These are phyloP conservation scores for Psilopsiagon aurifrons DNA, from an alignment of 2,113 vertebrate genomes.

Conservation along the genomic window DNA sequence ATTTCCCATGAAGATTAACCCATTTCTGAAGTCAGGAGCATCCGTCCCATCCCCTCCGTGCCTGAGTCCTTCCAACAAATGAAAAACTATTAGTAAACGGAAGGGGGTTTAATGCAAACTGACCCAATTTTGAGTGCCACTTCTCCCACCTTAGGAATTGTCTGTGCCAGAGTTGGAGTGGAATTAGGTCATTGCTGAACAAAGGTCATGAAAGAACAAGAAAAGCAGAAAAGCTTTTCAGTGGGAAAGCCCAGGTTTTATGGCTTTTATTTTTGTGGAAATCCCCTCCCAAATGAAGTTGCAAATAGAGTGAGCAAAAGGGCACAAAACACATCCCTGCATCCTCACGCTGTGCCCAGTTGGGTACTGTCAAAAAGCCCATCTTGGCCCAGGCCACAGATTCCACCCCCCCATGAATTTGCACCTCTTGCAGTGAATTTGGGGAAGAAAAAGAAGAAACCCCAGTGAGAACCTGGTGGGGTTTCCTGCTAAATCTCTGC, in stretches of 20 bases:
- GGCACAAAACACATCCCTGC: neutral
- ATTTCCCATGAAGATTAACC: slow-evolving; percentile 32
- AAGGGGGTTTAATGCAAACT: slow-evolving; percentile 35
- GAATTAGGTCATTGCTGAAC: slow-evolving; percentile 55
- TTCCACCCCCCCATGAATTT: neutral
- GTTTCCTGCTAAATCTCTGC: neutral
- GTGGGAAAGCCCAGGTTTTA: slow-evolving; percentile 29
- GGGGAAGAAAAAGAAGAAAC: neutral
- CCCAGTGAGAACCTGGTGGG: neutral
- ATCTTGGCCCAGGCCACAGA: neutral
- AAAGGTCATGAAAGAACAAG: slow-evolving; percentile 39
- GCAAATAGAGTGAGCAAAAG: neutral
- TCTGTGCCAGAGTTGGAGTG: neutral
- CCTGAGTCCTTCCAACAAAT: neutral
- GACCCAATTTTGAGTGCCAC: slow-evolving; percentile 33
- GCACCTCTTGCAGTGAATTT: neutral
- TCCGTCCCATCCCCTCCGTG: neutral
- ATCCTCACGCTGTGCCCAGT: neutral
- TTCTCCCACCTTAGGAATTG: slow-evolving; percentile 45
- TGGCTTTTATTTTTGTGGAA: neutral
- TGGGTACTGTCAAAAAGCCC: neutral
- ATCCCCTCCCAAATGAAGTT: slow-evolving; percentile 3
- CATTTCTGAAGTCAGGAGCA: neutral
- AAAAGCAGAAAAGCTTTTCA: slow-evolving; percentile 14
- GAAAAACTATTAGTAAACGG: slow-evolving; percentile 28